Base-by-base conservation (phyloP, 92 coral and sea anemone genomes). In the Scolanthus callimorphus region DNA sequence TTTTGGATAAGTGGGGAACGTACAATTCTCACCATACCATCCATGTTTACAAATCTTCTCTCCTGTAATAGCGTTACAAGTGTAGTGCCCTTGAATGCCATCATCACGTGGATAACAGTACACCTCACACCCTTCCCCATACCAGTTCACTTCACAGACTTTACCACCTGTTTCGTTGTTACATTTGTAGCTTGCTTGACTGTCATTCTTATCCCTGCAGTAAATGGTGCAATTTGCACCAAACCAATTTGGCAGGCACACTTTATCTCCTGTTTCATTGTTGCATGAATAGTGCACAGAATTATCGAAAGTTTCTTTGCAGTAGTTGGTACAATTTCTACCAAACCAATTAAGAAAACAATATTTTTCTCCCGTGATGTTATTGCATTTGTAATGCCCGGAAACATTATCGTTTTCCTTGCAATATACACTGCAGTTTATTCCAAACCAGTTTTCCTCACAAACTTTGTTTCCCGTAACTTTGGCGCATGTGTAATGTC, bases 331-430 rank as follows among this genome's bases (percentile, higher is more conserved):
- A 47, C 95, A 87, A 39, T 47, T 68, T 11, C 51, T 29, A 29
- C 90, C 96, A 50, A 67, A 78, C 86, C 90, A 87, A 70, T 78
- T 55, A 8, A 58, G 37, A 17, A 69, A 53, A 34, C 96, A 83
- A 0, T 67, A 2, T 21, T 39, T 73, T 26, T 39, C 52, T 9
- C 91, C 91, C 24, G 48, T 39, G 50, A 27, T 50, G 26, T 45
- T 43, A 17, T 75, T 76, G 57, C 95, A 86, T 37, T 50, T 79
- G 49, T 89, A 82, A 50, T 80, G 89, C 1, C 77, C 88, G 24
- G 51, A 20, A 49, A 68, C 34, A 39, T 65, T 76, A 59, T 82
- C 74, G 31, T 31, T 65, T 12, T 51, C 21, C 27, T 53, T 25
- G 48, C 96, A 89, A 49, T 59, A 70, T 21, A 49, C 76, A 10